phyloP scores from a whole-genome alignment of 1,140 invertebrate genomes.

The Amphibalanus amphitrite region DNA sequence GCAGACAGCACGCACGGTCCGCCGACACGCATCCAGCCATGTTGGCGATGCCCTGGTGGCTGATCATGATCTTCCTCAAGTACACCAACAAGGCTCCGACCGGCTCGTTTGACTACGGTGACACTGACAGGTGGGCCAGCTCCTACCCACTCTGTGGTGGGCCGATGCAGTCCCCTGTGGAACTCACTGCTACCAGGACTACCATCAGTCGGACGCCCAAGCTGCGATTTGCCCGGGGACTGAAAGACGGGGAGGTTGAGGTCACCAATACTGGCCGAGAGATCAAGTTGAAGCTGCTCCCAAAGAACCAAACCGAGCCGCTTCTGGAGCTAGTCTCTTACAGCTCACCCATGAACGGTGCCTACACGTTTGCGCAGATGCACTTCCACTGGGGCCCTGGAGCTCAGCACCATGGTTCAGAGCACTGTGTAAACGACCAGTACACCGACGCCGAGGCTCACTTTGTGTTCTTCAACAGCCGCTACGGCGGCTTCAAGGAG shows the following conservation, averaged over 20 bases:
- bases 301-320: neutral
- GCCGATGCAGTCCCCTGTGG: conserved; percentile 21
- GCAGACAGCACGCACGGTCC: no score
- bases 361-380: conserved; percentile 43
- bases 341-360: conserved; percentile 23
- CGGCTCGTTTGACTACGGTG: neutral
- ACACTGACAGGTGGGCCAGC: conserved; percentile 2
- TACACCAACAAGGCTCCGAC: neutral
- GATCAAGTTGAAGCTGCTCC: conserved; percentile 16
- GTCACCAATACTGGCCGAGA: conserved; percentile 27
- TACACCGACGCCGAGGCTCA: conserved; percentile 45
- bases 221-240: conserved; percentile 21
- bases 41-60: neutral
- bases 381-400: conserved; percentile 53
- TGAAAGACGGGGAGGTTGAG: conserved; percentile 14
- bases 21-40: no score
- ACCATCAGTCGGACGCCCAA: conserved; percentile 14
- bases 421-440: conserved; percentile 45
- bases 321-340: neutral
- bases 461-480: conserved; percentile 56
- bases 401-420: conserved; percentile 33
- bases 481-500: conserved; percentile 44
- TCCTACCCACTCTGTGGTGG: conserved; percentile 8
- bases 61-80: neutral
- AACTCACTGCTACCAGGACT: conserved; percentile 13